These are phyloP conservation scores for Catharus bicknelli DNA, from an alignment of 2,113 vertebrate genomes.

Conservation along the genomic window DNA sequence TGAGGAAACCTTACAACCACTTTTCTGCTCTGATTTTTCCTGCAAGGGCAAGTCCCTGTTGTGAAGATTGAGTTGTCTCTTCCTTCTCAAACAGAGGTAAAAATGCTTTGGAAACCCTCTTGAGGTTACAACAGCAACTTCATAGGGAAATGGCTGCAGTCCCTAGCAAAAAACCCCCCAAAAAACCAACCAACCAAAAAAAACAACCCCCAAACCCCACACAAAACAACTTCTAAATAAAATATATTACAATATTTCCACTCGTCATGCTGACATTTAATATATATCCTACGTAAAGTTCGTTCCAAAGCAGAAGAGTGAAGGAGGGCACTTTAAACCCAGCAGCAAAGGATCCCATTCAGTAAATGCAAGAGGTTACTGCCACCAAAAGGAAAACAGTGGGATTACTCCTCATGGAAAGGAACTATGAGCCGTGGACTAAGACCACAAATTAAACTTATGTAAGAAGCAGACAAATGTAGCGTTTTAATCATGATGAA, in stretches of 20 bases:
- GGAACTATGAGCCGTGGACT: not conserved
- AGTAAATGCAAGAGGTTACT: not conserved
- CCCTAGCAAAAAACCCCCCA: not conserved
- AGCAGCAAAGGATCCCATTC: not conserved
- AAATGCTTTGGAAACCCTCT: not conserved
- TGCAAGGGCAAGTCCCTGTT: not conserved
- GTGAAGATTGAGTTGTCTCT: not conserved
- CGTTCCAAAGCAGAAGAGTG: not conserved
- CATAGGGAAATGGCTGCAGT: not conserved
- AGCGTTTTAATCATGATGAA: not conserved
- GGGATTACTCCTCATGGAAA: not conserved
- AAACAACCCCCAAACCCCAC: not conserved
- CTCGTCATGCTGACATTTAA: not conserved
- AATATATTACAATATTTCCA: constrained; percentile 21
- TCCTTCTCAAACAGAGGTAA: not conserved
- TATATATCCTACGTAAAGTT: not conserved
- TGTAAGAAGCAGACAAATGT: not conserved
- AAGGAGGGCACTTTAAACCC: not conserved
- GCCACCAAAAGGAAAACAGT: constrained; percentile 65
- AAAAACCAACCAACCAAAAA: no score
- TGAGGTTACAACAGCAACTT: not conserved
- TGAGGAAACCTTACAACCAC: fast-evolving
- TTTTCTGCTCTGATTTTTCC: not conserved
- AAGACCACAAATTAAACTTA: not conserved
- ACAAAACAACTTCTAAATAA: not conserved